These are phyloP conservation scores for Saguinus midas DNA, from an alignment of 2,113 vertebrate genomes.

Conservation along the genomic window DNA sequence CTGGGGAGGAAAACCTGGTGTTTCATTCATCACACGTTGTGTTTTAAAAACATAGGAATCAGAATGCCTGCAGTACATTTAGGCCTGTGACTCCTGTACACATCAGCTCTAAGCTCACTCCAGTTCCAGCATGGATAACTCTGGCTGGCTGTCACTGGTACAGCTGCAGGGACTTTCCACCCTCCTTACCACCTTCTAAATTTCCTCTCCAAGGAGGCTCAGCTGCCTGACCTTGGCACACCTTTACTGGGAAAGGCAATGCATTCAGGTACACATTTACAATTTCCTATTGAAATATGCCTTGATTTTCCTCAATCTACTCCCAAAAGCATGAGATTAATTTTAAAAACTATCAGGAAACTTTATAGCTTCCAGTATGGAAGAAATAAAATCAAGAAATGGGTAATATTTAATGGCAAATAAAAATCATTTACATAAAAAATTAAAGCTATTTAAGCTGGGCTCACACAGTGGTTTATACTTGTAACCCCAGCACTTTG, in stretches of 20 bases:
- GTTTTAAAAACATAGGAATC: neutral
- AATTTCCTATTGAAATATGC: neutral
- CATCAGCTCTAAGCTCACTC: neutral
- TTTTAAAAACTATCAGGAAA: neutral
- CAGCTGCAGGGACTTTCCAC: neutral
- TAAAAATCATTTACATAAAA: neutral
- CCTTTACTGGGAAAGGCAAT: neutral
- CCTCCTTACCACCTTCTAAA: neutral
- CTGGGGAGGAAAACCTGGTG: neutral
- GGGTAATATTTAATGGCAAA: neutral
- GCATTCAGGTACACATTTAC: neutral
- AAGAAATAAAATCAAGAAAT: conserved; percentile 35
- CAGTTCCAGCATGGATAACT: neutral
- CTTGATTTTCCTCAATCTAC: neutral
- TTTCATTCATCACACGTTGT: neutral
- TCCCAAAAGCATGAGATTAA: neutral
- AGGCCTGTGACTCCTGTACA: neutral
- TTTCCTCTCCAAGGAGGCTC: neutral
- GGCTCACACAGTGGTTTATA: no score
- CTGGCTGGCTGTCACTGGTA: accelerated
- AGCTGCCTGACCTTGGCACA: neutral
- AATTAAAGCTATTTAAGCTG: neutral
- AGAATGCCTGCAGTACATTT: neutral
- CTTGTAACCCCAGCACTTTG: no score
- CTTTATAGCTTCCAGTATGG: neutral